Evolutionary conservation across 2,797 vertebrate genomes (phyloP), one percentile per base, ranked within the genome.

Genomic region (Propithecus perrieri): DNA sequence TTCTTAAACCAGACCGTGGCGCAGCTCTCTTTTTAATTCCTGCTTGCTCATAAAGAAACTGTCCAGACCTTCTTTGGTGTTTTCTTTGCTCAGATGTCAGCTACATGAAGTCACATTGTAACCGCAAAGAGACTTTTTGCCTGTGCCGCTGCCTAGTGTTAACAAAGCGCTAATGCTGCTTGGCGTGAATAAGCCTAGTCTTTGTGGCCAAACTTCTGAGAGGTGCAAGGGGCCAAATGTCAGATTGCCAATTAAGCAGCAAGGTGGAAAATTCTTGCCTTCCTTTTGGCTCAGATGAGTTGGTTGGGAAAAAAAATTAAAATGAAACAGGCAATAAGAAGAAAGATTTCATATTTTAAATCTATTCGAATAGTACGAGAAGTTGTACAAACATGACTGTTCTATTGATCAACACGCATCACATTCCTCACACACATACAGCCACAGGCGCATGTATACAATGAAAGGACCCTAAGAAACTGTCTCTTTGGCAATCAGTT

Each of bases 251-350:
- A 97, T 98, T 98, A 99, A 98, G 96, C 91, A 43, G 79, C 97
- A 98, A 98, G 97, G 97, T 98, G 98, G 98, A 98, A 99, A 98
- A 98, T 97, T 97, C 94, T 97, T 98, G 96, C 98, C 97, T 98
- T 96, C 97, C 86, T 97, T 41, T 96, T 98, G 98, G 97, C 97
- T 96, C 78, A 48, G 65, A 92, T 83, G 91, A 33, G 18, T 43
- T 78, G 72, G 95, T 84, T 78, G 90, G 35, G 79, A 79, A 69
- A 53, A 43, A 85, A 94, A 69, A 91, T 57, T 71, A 93, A 96
- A 97, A 96, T 74, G 46, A 95, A 96, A 71, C 30, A 88, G 81
- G 94, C 95, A 81, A 69, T n/a, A 86, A 95, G 93, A 96, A 97
- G 85, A 96, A 96, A 92, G 67, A 18, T 95, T 96, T 97, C 43